Evolutionary conservation across 2,113 vertebrate genomes (phyloP).

Genomic region (Rousettus leschenaultii): DNA sequence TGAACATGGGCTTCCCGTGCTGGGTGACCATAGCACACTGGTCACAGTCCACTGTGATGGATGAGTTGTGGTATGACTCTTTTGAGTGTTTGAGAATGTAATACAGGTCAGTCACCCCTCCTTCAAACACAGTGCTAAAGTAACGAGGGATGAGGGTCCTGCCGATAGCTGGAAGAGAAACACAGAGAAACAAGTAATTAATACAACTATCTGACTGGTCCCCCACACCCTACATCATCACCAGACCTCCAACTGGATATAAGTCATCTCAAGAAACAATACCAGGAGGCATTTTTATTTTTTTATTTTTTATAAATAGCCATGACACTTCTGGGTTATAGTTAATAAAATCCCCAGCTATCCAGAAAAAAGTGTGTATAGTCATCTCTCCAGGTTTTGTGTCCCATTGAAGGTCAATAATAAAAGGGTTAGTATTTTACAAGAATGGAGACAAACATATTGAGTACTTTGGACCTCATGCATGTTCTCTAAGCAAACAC

Average conservation of each 20-base stretch:
- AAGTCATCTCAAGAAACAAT: neutral
- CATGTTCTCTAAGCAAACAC: neutral
- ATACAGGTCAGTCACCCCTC: constrained; percentile 97
- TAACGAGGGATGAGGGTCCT: constrained; percentile 98
- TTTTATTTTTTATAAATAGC: neutral
- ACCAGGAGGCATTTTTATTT: neutral
- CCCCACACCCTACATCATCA: rapidly evolving
- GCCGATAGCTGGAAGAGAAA: constrained; percentile 92
- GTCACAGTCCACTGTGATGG: constrained; percentile 98
- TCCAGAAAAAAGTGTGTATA: neutral
- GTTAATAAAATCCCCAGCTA: neutral
- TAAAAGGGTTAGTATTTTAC: neutral
- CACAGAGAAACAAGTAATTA: constrained; percentile 77
- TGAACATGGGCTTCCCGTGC: constrained; percentile 99
- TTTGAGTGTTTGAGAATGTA: constrained; percentile 99
- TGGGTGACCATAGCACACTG: constrained; percentile 99
- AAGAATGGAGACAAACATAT: neutral
- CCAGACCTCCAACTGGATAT: neutral
- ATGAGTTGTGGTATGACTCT: constrained; percentile 99
- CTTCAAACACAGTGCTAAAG: constrained; percentile 99
- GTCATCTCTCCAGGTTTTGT: neutral
- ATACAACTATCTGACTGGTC: neutral
- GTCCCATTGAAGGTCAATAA: neutral
- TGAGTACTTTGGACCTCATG: neutral
- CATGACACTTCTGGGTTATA: neutral